phyloP scores from a whole-genome alignment of 2,888 invertebrate genomes.

The Alloplasta piceator region DNA sequence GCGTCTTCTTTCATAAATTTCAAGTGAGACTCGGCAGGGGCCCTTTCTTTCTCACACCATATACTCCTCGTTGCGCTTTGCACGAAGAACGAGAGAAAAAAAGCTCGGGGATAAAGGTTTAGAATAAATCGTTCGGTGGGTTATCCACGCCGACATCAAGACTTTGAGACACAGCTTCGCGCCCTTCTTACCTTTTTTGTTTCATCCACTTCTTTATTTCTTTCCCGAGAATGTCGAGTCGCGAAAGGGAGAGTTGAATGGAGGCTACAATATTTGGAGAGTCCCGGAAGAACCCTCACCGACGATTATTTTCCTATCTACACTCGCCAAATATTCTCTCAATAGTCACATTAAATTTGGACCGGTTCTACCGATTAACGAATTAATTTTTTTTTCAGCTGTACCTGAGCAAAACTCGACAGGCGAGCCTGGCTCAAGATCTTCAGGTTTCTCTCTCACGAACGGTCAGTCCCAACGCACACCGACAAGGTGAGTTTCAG shows the following conservation, averaged over 20 bases:
- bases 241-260: constrained; percentile 14
- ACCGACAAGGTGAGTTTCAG: constrained; percentile 79
- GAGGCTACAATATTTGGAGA: constrained; percentile 50
- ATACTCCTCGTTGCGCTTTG: constrained; percentile 36
- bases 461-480: constrained; percentile 76
- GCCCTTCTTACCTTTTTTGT: constrained; percentile 47
- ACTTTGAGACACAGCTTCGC: constrained; percentile 74
- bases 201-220: constrained; percentile 39
- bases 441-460: constrained; percentile 74
- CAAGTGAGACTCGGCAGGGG: constrained; percentile 69
- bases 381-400: constrained; percentile 73
- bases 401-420: constrained; percentile 80
- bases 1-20: constrained; percentile 83
- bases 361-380: no score
- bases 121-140: constrained; percentile 82
- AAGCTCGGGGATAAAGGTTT: constrained; percentile 79
- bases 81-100: neutral
- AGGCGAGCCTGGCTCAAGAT: constrained; percentile 72
- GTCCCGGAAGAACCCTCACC: constrained; percentile 31
- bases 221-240: constrained; percentile 7
- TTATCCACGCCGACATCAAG: constrained; percentile 79
- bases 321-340: constrained; percentile 27
- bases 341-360: neutral
- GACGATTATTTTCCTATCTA: constrained; percentile 44
- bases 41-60: constrained; percentile 43